Evolutionary conservation across 2,797 vertebrate genomes (phyloP), one percentile per base, ranked within the genome.

Genomic region (Poecilia picta): DNA sequence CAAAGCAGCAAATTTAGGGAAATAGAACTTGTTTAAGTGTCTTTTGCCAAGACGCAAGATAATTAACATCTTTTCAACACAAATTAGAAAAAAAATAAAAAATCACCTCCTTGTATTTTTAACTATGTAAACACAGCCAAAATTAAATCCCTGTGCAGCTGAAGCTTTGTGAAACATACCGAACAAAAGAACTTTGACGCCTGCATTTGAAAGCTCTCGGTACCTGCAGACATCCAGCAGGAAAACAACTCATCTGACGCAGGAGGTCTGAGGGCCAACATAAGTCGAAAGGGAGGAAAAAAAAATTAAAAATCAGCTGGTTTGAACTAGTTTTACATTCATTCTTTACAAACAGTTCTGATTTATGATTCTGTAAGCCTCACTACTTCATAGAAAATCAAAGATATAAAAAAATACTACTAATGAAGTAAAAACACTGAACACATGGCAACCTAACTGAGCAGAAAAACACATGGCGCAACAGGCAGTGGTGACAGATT

Each of bases 401-500:
- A 47, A 23, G 11, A 12, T 28, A 39, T 12, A 43, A 78, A 4
- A 23, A 39, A 31, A 64, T 11, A 41, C 0, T 1, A 80, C 75
- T 64, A 76, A 70, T 12, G n/a, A 71, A 71, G 28, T 75, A 75
- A 87, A 85, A 88, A 87, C 74, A 87, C 83, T 79, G 75, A 88
- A 86, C 23, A 83, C 23, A 94, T 92, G 93, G 94, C 93, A 92
- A 96, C 91, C 93, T 92, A 94, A 92, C 94, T 92, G 82, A 77
- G 51, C 47, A 77, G 77, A 81, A 45, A 68, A 36, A 73, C 72
- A 68, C 18, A 41, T 2, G 74, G 78, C 72, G 84, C 72, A 80
- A 84, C 79, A 91, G 94, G 94, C 81, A 86, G 94, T 93, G 92
- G 92, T 94, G 88, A 93, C 86, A 93, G 92, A 94, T 93, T 83